Conservation (phyloP, 2,797 vertebrate genomes). For the Manis crassicaudata region DNA sequence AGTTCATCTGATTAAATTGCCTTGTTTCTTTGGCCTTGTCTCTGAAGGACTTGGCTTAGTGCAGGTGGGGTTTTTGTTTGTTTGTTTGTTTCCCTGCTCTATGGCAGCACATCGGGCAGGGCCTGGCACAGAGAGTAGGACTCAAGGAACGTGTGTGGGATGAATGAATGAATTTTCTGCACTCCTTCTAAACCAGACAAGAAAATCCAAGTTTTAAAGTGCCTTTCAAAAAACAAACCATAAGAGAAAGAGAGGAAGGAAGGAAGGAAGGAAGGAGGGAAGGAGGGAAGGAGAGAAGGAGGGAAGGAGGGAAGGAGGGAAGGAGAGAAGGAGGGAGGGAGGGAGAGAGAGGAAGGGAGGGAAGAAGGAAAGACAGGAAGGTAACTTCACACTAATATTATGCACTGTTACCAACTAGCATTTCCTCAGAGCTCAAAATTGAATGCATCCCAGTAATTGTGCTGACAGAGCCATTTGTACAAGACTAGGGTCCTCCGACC, state of each 20-base stretch:
- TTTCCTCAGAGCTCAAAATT: background rate
- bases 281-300: background rate
- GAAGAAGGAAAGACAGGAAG: background rate
- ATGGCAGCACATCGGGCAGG: background rate
- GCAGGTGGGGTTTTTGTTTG: background rate
- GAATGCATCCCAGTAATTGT: background rate
- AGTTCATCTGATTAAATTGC: background rate
- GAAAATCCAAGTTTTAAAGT: background rate
- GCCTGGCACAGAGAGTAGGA: background rate
- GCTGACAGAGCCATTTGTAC: background rate
- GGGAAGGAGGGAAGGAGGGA: too few species aligned
- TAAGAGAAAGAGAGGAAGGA: background rate
- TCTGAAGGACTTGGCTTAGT: background rate
- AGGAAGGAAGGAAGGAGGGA: too few species aligned
- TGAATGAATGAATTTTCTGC: background rate
- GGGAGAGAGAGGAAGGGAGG: too few species aligned
- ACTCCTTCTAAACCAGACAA: constrained; percentile 30
- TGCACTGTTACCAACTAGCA: background rate
- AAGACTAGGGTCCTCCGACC: background rate
- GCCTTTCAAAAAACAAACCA: background rate
- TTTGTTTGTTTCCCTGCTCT: background rate
- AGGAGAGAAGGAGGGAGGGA: background rate
- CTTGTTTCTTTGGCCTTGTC: background rate
- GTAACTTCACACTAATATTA: background rate
- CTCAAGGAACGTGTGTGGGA: background rate